Evolutionary conservation across 2,888 invertebrate genomes (phyloP).

Genomic region (Nowickia ferox): DNA sequence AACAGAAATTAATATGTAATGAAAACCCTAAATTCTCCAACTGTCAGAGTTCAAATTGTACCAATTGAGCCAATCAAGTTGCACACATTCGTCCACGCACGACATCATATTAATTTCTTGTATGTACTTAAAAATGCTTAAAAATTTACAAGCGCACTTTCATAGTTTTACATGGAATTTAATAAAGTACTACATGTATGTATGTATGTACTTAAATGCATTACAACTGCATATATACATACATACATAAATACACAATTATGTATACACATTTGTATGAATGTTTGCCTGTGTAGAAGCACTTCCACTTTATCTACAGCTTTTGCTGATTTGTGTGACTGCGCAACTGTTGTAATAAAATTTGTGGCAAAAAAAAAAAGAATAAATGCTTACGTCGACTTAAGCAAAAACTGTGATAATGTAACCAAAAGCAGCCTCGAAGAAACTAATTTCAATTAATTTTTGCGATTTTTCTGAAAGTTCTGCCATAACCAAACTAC

Average conservation of each 20-base stretch:
- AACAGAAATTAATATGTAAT: constrained; percentile 22
- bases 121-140: constrained; percentile 21
- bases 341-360: constrained; percentile 9
- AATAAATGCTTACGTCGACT: neutral
- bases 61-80: constrained; percentile 83
- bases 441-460: too few species aligned
- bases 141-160: constrained; percentile 36
- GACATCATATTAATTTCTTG: constrained; percentile 55
- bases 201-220: neutral
- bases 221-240: too few species aligned
- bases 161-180: constrained; percentile 21
- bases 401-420: neutral
- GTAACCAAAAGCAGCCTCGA: too few species aligned
- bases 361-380: neutral
- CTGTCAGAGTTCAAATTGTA: constrained; percentile 83
- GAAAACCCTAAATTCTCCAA: constrained; percentile 56
- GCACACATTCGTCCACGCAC: constrained; percentile 64
- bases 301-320: constrained; percentile 21
- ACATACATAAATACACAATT: neutral
- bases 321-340: constrained; percentile 3
- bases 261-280: neutral
- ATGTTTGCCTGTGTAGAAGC: neutral
- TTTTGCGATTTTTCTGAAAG: too few species aligned
- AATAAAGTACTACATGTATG: neutral
- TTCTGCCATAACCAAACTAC: too few species aligned